phyloP scores from a whole-genome alignment of 2,888 invertebrate genomes.

The Aplocera efformata region DNA sequence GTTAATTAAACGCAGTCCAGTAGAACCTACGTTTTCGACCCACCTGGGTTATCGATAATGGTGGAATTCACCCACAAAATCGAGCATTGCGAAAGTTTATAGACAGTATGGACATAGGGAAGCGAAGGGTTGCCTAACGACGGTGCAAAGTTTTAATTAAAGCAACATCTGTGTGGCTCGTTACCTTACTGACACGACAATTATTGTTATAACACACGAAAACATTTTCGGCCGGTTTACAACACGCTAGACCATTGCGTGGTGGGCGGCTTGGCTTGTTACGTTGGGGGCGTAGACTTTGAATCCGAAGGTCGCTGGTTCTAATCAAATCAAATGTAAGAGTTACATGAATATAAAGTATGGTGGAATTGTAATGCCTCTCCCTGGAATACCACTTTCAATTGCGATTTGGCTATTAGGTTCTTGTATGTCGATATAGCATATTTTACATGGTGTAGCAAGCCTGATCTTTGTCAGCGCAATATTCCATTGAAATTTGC shows the following conservation, averaged over 20 bases:
- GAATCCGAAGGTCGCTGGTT: no score
- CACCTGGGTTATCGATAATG: conserved; percentile 42
- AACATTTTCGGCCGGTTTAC: conserved; percentile 38
- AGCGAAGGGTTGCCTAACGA: conserved; percentile 60
- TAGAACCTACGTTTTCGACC: conserved; percentile 26
- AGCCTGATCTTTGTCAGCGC: no score
- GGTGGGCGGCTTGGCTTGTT: no score
- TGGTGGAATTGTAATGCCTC: no score
- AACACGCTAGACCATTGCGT: no score
- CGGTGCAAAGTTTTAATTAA: conserved; percentile 75
- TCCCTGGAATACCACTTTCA: no score
- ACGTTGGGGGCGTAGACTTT: no score
- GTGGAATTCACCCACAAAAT: conserved; percentile 43
- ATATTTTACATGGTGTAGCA: no score
- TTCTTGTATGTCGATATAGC: no score
- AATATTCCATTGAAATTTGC: background rate
- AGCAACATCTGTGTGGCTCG: conserved; percentile 65
- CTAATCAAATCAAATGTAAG: no score
- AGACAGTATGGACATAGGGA: conserved; percentile 39
- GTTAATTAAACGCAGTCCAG: conserved; percentile 39
- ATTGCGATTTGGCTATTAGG: no score
- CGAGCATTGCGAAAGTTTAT: conserved; percentile 51
- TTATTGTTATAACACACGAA: conserved; percentile 61
- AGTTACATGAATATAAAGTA: no score
- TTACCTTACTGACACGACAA: conserved; percentile 53